Conservation (phyloP, 1,140 invertebrate genomes). For the Musca vetustissima region DNA sequence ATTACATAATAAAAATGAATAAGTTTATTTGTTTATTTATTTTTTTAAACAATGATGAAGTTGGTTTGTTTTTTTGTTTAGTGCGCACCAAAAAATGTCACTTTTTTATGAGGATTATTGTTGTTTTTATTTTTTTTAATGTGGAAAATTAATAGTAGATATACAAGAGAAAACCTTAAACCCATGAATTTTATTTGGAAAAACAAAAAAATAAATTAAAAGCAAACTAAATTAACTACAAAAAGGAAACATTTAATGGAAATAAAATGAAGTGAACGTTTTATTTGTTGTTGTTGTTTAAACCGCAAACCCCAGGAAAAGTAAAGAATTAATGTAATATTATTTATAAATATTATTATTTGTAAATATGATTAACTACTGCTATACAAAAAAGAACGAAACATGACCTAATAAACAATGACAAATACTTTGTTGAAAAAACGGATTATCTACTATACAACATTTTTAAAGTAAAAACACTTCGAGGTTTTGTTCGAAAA, state of each 20-base stretch:
- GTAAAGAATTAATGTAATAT: not conserved
- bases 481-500: no score
- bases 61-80: not conserved
- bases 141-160: slow-evolving; percentile 1
- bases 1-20: slow-evolving; percentile 23
- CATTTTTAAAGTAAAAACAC: not conserved
- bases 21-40: slow-evolving; percentile 10
- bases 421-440: not conserved
- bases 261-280: slow-evolving; percentile 5
- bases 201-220: not conserved
- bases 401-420: no score
- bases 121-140: no score
- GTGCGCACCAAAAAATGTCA: slow-evolving; percentile 14
- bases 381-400: no score
- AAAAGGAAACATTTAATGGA: not conserved
- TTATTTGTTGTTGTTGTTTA: no score
- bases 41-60: slow-evolving; percentile 6
- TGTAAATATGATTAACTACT: no score
- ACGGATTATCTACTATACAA: not conserved
- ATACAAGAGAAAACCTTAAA: slow-evolving; percentile 3
- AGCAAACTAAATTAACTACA: not conserved
- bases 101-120: not conserved
- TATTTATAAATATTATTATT: no score
- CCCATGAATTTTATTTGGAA: slow-evolving; percentile 12
- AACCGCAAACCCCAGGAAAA: slow-evolving; percentile 17